These are phyloP conservation scores for Lasioglossum calceatum DNA, from an alignment of 2,888 invertebrate species.

Conservation along the genomic window DNA sequence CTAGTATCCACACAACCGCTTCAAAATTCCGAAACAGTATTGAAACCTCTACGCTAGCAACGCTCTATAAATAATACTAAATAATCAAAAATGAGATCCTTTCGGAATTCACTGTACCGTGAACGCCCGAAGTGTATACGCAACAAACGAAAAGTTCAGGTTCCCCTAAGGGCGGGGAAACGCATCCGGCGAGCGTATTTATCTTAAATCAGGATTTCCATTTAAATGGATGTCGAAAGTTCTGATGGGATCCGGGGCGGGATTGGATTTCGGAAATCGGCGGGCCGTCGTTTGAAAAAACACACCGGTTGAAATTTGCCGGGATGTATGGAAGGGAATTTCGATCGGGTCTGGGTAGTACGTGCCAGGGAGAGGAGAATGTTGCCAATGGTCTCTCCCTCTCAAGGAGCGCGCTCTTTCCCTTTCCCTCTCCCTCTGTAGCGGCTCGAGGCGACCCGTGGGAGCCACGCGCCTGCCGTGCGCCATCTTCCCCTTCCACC, in stretches of 20 bases:
- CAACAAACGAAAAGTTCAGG: neutral
- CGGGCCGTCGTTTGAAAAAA: neutral
- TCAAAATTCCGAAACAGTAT: neutral
- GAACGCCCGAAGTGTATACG: neutral
- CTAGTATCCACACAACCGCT: too few species aligned
- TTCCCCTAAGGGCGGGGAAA: neutral
- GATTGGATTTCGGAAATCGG: slow-evolving; percentile 16
- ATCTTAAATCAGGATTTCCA: slow-evolving; percentile 12
- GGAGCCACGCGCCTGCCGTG: slow-evolving; percentile 82
- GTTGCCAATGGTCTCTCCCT: slow-evolving; percentile 27
- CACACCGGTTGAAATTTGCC: slow-evolving; percentile 29
- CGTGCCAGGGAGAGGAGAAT: slow-evolving; percentile 21
- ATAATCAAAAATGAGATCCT: too few species aligned
- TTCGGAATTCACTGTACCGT: neutral
- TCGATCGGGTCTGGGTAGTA: slow-evolving; percentile 15
- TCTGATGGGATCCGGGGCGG: neutral
- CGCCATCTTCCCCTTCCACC: slow-evolving; percentile 75
- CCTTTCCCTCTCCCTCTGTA: neutral
- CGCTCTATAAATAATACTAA: too few species aligned
- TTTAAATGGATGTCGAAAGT: slow-evolving; percentile 3
- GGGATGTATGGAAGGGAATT: slow-evolving; percentile 8
- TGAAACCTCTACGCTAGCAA: too few species aligned
- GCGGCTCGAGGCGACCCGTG: slow-evolving; percentile 77
- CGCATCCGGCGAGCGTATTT: neutral
- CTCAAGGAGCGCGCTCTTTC: neutral